Conservation (phyloP, 2,888 invertebrate genomes). For the Cantharis lateralis region DNA sequence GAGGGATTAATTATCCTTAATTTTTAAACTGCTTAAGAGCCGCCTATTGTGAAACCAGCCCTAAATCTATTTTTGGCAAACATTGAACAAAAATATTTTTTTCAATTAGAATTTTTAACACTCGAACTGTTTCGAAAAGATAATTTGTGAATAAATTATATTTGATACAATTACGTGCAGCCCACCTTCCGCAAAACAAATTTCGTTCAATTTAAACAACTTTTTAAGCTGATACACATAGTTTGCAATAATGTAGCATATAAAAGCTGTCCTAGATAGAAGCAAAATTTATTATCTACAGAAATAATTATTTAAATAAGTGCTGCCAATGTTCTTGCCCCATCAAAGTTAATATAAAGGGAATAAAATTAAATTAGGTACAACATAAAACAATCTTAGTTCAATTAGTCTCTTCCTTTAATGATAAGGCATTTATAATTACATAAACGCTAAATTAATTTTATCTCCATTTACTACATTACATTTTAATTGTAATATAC, state of each 20-base stretch:
- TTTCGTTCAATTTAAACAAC: background rate
- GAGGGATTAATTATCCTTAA: background rate
- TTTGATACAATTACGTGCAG: background rate
- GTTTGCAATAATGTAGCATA: background rate
- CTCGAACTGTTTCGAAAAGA: no score
- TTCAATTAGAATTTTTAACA: no score
- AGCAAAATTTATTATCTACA: background rate
- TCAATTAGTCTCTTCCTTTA: background rate
- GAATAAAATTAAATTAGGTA: background rate
- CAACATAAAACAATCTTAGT: background rate
- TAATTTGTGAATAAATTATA: no score
- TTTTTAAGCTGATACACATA: background rate
- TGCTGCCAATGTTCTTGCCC: background rate
- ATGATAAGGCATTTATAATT: constrained; percentile 8
- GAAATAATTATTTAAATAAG: background rate
- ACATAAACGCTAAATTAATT: constrained; percentile 11
- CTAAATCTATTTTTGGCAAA: no score
- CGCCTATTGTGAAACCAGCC: no score
- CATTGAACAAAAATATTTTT: no score
- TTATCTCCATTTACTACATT: background rate
- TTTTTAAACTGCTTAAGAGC: background rate
- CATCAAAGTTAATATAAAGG: background rate
- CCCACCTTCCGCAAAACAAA: background rate
- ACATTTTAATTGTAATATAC: constrained; percentile 3
- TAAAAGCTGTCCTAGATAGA: background rate